Percentiles rank a stretch among this genome's conserved stretches.
Conservation (phyloP, 92 coral and sea anemone genomes). For the Phenganax subtilis region DNA sequence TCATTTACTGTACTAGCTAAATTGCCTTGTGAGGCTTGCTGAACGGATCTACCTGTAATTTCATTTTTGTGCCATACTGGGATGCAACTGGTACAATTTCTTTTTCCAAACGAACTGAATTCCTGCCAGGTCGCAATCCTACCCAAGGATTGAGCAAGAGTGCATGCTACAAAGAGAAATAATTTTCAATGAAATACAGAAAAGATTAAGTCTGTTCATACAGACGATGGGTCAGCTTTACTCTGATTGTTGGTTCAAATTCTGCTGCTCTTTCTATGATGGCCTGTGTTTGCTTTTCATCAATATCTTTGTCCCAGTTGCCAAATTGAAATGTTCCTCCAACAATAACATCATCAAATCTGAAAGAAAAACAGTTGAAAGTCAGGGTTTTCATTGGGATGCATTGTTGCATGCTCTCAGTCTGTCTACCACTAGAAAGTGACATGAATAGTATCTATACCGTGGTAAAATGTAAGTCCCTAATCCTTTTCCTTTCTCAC, state of each 20-base stretch:
- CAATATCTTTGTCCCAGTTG: slow-evolving; percentile 47
- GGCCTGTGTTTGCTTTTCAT: slow-evolving; percentile 56
- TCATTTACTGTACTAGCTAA: no score
- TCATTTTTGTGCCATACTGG: slow-evolving; percentile 46
- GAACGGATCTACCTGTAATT: slow-evolving; percentile 54
- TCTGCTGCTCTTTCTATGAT: slow-evolving; percentile 52
- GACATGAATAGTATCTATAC: slow-evolving; percentile 37
- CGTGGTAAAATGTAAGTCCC: slow-evolving; percentile 67
- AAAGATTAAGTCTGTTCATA: not conserved
- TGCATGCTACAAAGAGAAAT: slow-evolving; percentile 51
- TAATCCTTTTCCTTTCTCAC: slow-evolving; percentile 39
- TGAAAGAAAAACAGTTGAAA: not conserved
- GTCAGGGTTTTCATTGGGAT: no score
- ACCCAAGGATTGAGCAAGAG: slow-evolving; percentile 59
- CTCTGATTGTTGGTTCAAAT: slow-evolving; percentile 61
- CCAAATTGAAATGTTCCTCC: slow-evolving; percentile 65
- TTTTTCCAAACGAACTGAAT: slow-evolving; percentile 63
- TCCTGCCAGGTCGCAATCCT: slow-evolving; percentile 74
- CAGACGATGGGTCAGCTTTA: not conserved
- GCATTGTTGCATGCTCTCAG: not conserved
- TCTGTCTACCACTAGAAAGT: not conserved
- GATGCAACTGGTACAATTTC: slow-evolving; percentile 57
- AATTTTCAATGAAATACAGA: not conserved
- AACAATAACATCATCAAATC: slow-evolving; percentile 59
- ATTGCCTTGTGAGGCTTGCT: no score